These are phyloP conservation scores for Stenoptilia bipunctidactyla DNA, from an alignment of 2,888 invertebrate genomes.

Conservation along the genomic window DNA sequence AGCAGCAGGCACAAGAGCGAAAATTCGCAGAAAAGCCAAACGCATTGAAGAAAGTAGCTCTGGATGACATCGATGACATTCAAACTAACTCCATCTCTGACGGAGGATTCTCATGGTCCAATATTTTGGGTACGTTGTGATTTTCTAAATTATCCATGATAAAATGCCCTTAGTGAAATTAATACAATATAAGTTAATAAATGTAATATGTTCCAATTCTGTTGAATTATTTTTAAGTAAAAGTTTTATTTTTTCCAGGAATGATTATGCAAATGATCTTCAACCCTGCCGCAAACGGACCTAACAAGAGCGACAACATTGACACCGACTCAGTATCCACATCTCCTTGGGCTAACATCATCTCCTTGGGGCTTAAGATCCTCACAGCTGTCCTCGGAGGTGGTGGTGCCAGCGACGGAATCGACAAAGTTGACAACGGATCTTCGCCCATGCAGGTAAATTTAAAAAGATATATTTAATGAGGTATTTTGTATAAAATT, in stretches of 20 bases:
- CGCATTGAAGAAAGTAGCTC: slow-evolving; percentile 87
- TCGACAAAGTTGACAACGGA: slow-evolving; percentile 92
- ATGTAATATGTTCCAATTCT: no score
- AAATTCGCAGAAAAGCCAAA: slow-evolving; percentile 93
- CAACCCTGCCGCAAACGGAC: slow-evolving; percentile 75
- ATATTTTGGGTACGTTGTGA: slow-evolving; percentile 81
- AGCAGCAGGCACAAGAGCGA: slow-evolving; percentile 68
- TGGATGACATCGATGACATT: slow-evolving; percentile 85
- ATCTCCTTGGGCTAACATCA: slow-evolving; percentile 90
- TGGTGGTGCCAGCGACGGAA: slow-evolving; percentile 82
- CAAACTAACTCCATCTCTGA: slow-evolving; percentile 85
- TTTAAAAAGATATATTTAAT: slow-evolving; percentile 5
- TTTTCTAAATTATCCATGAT: no score
- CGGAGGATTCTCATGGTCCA: slow-evolving; percentile 88
- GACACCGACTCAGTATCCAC: slow-evolving; percentile 78
- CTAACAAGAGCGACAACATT: slow-evolving; percentile 85
- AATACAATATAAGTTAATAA: no score
- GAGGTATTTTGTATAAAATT: slow-evolving; percentile 5
- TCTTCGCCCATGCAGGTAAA: slow-evolving; percentile 90
- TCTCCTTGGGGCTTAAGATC: slow-evolving; percentile 88
- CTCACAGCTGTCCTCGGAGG: slow-evolving; percentile 87
- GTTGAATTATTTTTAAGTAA: no score
- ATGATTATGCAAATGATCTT: slow-evolving; percentile 92
- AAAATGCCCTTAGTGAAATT: no score
- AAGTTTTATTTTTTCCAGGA: slow-evolving; percentile 46